phyloP scores from a whole-genome alignment of 2,888 invertebrate genomes.

The Hirtodrosophila cameraria region DNA sequence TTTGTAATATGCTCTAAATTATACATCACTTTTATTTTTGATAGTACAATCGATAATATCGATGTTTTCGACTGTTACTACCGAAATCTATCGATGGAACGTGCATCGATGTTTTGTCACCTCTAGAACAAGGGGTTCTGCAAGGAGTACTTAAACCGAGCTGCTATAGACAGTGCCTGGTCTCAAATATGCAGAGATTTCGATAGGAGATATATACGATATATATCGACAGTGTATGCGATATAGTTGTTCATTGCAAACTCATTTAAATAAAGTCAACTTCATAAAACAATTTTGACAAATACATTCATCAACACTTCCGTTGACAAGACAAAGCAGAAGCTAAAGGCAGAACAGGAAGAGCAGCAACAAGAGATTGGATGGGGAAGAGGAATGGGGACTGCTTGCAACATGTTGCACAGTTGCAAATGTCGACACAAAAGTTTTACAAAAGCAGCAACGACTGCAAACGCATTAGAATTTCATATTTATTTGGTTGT shows the following conservation, averaged over 20 bases:
- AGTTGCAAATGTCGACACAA: conserved; percentile 60
- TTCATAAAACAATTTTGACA: conserved; percentile 75
- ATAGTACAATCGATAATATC: too few relatives aligned
- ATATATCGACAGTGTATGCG: too few relatives aligned
- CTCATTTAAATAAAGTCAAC: conserved; percentile 56
- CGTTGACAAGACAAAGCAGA: conserved; percentile 69
- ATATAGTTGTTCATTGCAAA: conserved; percentile 3
- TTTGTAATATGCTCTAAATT: too few relatives aligned
- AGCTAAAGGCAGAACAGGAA: conserved; percentile 20
- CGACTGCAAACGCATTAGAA: conserved; percentile 67
- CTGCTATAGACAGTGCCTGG: too few relatives aligned
- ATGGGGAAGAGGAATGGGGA: neutral
- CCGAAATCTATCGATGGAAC: too few relatives aligned
- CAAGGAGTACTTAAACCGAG: too few relatives aligned
- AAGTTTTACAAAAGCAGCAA: conserved; percentile 39
- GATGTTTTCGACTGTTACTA: too few relatives aligned
- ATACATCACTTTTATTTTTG: too few relatives aligned
- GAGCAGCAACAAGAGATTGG: neutral
- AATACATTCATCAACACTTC: conserved; percentile 82
- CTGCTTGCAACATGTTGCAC: conserved; percentile 40
- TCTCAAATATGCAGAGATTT: too few relatives aligned
- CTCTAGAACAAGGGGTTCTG: too few relatives aligned
- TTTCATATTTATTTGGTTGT: conserved; percentile 59
- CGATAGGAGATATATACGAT: neutral
- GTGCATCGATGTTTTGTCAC: too few relatives aligned